Conservation (phyloP, 2,797 vertebrate species). For the Balearica regulorum region DNA sequence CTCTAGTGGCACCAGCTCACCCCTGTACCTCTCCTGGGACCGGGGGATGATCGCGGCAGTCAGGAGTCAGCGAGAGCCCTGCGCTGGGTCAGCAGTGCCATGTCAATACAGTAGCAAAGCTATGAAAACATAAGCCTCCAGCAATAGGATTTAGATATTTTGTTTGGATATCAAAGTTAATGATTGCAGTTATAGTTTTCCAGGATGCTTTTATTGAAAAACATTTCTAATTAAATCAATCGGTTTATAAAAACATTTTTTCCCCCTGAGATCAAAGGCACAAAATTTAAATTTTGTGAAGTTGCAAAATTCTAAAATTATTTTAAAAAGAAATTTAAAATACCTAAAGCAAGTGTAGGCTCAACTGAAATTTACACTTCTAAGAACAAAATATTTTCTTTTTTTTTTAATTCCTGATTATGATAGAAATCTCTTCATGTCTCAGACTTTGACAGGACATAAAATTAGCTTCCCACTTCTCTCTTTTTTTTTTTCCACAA, state of each 20-base stretch:
- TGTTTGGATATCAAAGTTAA: background rate
- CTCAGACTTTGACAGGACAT: background rate
- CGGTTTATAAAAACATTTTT: background rate
- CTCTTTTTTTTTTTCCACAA: background rate
- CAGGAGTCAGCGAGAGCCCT: background rate
- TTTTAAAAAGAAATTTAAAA: background rate
- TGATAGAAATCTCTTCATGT: background rate
- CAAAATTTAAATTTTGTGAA: background rate
- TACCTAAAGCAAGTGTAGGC: background rate
- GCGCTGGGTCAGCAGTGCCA: background rate
- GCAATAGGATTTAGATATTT: background rate
- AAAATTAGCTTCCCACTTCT: background rate
- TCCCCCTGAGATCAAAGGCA: background rate
- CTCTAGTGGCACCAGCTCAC: background rate
- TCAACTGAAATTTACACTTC: background rate
- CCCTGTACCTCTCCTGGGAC: fast-evolving
- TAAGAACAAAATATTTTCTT: background rate
- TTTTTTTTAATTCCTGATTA: background rate
- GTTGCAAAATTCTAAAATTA: background rate
- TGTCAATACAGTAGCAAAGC: background rate
- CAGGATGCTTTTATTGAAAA: background rate
- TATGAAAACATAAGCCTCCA: background rate
- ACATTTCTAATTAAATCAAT: background rate
- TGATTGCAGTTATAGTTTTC: background rate
- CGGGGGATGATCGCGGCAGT: fast-evolving